Conservation (phyloP, 2,797 vertebrate species). For the Selene dorsalis region DNA sequence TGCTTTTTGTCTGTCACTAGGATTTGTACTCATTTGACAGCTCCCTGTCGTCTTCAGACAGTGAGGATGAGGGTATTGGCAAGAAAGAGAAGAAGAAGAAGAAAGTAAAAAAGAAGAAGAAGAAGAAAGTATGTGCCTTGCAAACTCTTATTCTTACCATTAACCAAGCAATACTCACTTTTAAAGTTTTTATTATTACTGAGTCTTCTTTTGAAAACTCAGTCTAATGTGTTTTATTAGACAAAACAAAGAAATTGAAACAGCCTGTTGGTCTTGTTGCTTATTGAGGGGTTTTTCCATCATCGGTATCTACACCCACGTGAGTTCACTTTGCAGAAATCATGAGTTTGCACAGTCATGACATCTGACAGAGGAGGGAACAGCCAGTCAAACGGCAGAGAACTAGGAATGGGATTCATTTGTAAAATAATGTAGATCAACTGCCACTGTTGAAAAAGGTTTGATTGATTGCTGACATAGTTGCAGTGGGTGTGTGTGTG, state of each 20-base stretch:
- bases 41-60: conserved; percentile 68
- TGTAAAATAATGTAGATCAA: conserved; percentile 2
- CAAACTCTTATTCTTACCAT: not conserved
- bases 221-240: not conserved
- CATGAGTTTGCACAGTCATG: not conserved
- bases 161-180: not conserved
- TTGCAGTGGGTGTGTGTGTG: conserved; percentile 22
- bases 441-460: conserved; percentile 20
- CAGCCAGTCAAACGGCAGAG: conserved; percentile 1
- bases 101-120: conserved; percentile 62
- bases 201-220: not conserved
- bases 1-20: conserved; percentile 31
- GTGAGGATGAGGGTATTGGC: conserved; percentile 68
- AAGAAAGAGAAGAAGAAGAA: conserved; percentile 72
- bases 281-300: not conserved
- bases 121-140: conserved; percentile 71
- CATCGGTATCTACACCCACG: not conserved
- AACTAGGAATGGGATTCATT: not conserved
- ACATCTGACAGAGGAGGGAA: not conserved
- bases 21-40: conserved; percentile 55
- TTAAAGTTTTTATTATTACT: not conserved
- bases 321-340: conserved; percentile 16
- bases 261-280: not conserved
- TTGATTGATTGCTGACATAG: not conserved
- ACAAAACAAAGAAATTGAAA: not conserved